Base-by-base conservation (phyloP, 2,888 invertebrate genomes). In the Morinoia aosen region DNA sequence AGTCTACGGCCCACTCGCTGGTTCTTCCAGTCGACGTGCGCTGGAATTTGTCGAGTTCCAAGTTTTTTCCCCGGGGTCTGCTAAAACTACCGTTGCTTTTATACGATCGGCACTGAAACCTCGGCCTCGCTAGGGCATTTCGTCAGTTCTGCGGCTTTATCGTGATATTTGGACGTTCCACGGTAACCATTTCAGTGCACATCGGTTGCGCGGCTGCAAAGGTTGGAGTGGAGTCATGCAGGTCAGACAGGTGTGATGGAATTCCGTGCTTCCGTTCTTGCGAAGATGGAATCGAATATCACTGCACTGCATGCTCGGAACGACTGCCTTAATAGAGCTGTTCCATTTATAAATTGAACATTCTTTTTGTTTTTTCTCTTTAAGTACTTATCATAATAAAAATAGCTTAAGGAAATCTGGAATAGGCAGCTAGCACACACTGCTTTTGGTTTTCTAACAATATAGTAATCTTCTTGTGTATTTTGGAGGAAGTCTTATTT, bases 171-270 rank as follows among this genome's bases (percentile, higher is more conserved):
- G 33, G 76, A 76, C 76, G 76, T 33, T 19, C 33, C 76, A 10
- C 76, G 25, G 25, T 33, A 33, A 76, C 8, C 25, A 76, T 76
- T 76, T 76, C 76, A 33, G 76, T 16, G 76, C 76, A 33, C 76
- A 76, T 76, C 76, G 76, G 76, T 76, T 76, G 76, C 76, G 25
- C 76, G 76, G 76, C 76, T 76, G 76, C 76, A 76, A 76, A 76
- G 76, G 76, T 76, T 76, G 25, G 33, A 76, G 76, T 76, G 25
- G 33, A 76, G 76, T 76, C 76, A 33, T 25, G 33, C 76, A 19
- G 76, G 76, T 76, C 76, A 76, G 2, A 33, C 76, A 76, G 33
- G 76, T 33, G 76, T 33, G 76, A 25, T 76, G 61, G 61, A 33
- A 76, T 76, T 76, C 76, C 25, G 0, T 76, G 76, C 76, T 76